These are phyloP conservation scores for Macrobrachium nipponense DNA, from an alignment of 1,140 invertebrate species.

Conservation along the genomic window DNA sequence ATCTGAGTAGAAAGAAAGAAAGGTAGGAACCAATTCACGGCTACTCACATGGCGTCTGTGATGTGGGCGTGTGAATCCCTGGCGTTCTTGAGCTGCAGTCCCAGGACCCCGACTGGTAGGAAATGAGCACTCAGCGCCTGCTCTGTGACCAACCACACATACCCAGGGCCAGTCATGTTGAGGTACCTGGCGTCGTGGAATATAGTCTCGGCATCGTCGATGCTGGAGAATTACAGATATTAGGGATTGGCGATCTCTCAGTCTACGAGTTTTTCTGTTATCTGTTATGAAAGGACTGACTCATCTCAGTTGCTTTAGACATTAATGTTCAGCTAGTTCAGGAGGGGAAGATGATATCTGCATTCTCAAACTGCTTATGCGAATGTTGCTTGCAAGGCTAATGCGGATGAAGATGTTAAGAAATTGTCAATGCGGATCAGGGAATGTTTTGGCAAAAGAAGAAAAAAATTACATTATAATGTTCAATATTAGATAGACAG, in stretches of 20 bases:
- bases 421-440: too few species aligned
- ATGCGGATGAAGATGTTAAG: too few species aligned
- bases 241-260: background rate
- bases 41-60: constrained; percentile 82
- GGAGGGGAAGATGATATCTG: too few species aligned
- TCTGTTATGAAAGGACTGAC: background rate
- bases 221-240: constrained; percentile 72
- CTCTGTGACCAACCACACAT: constrained; percentile 96
- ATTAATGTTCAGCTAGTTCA: too few species aligned
- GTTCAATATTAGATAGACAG: too few species aligned
- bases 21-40: background rate
- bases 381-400: too few species aligned
- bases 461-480: too few species aligned
- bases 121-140: constrained; percentile 88
- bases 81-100: constrained; percentile 86
- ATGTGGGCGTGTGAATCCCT: constrained; percentile 90
- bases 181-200: constrained; percentile 86
- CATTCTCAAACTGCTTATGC: too few species aligned
- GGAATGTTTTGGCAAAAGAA: too few species aligned
- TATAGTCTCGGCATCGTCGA: constrained; percentile 88
- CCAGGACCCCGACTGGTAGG: constrained; percentile 87
- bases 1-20: background rate
- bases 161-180: constrained; percentile 90
- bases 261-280: background rate
- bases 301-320: too few species aligned